Conservation (phyloP, 2,888 invertebrate genomes). For the Molanna angustata region DNA sequence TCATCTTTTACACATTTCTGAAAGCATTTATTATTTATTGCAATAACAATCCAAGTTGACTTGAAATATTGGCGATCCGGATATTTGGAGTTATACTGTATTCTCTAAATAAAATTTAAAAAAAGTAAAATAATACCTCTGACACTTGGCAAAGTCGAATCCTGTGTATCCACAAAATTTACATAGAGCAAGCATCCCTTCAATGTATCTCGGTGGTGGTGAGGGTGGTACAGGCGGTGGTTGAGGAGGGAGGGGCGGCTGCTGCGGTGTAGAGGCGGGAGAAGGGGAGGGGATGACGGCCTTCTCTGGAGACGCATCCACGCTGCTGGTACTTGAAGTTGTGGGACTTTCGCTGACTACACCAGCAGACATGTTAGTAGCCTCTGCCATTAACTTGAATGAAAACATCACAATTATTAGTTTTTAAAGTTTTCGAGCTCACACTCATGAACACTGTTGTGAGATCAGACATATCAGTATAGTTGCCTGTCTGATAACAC, state of each 20-base stretch:
- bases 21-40: too few species aligned
- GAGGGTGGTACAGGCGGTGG: constrained; percentile 55
- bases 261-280: constrained; percentile 6
- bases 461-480: too few species aligned
- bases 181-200: constrained; percentile 76
- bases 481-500: too few species aligned
- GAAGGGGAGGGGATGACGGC: constrained; percentile 15
- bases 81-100: too few species aligned
- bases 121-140: constrained; percentile 47
- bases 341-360: constrained; percentile 7
- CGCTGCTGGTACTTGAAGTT: constrained; percentile 13
- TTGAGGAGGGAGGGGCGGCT: constrained; percentile 44
- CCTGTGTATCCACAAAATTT: constrained; percentile 77
- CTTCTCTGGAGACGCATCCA: constrained; percentile 27
- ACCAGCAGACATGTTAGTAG: background rate
- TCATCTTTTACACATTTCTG: constrained; percentile 8
- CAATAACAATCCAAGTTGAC: too few species aligned
- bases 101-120: too few species aligned
- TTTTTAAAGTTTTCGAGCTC: too few species aligned
- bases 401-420: background rate
- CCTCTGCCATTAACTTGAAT: background rate
- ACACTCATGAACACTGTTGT: too few species aligned
- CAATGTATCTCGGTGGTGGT: constrained; percentile 61
- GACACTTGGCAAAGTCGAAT: constrained; percentile 75
- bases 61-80: too few species aligned